A percentile compares a stretch with the other conserved stretches of the same genome.
These are phyloP conservation scores for Myrmecophaga tridactyla DNA, from an alignment of 2,113 vertebrate species.

Conservation along the genomic window DNA sequence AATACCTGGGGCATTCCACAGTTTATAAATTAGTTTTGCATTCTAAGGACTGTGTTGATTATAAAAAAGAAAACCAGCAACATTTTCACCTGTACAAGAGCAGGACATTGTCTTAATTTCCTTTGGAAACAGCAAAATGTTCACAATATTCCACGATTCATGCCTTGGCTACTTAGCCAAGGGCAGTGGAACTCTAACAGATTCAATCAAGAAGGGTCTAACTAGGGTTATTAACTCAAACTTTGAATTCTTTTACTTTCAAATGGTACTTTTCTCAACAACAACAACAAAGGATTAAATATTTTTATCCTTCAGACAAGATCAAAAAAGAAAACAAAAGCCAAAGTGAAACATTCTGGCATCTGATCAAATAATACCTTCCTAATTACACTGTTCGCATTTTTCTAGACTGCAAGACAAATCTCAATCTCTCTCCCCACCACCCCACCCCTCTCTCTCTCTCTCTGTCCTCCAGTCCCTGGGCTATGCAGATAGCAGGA, in stretches of 20 bases:
- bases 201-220: not conserved
- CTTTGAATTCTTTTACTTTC: not conserved
- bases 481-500: not conserved
- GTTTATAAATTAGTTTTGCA: not conserved
- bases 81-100: not conserved
- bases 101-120: not conserved
- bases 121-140: not conserved
- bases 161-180: not conserved
- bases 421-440: too few species aligned
- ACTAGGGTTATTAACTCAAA: not conserved
- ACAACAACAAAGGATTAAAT: not conserved
- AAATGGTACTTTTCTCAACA: not conserved
- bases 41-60: not conserved
- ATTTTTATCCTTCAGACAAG: conserved; percentile 12
- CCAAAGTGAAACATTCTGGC: not conserved
- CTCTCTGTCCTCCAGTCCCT: not conserved
- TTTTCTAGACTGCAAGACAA: not conserved
- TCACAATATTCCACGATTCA: not conserved
- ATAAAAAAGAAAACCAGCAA: not conserved
- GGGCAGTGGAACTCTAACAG: not conserved
- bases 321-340: conserved; percentile 5
- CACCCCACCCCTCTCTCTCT: not conserved
- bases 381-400: not conserved
- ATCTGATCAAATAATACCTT: not conserved
- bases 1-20: not conserved